Base-by-base conservation (phyloP, 2,888 invertebrate species). In the Tineola bisselliella region DNA sequence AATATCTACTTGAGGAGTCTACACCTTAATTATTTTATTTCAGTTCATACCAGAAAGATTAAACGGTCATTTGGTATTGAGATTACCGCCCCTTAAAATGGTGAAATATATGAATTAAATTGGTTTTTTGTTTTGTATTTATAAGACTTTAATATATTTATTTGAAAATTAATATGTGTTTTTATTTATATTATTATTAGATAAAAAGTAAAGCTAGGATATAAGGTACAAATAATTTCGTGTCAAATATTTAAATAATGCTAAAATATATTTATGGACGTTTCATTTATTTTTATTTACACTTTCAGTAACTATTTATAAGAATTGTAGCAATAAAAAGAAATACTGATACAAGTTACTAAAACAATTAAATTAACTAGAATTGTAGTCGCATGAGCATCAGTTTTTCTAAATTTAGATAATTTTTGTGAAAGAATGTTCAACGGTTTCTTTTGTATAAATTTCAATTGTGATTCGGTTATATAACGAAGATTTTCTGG, bases 351-450 rank as follows among this genome's bases (percentile, higher is more conserved):
- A 25, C 25, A 25, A 25, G 25, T 25, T 25, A 25, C 25, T 4
- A 25, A 25, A 4, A 25, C 25, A 25, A 6, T 6, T 25, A 25
- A 25, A 4, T 25, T 25, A 25, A 25, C 25, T 2, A 2, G 2
- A 25, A 25, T 25, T 4, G 4, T 2, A 8, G 54, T n/a, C 25
- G 54, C 30, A 6, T 25, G 25, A 2, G 25, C 25, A 6, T 25
- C 10, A 6, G 10, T 38, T 2, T 59, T 75, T 48, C n/a, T 66
- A 58, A 74, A 75, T 1, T 17, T 54, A 17, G 71, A 73, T 11
- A 84, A 62, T 66, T 79, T 84, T 58, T 70, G 77, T 0, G 73
- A 71, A 12, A 81, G 66, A 48, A 86, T 80, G 48, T 79, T 84
- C 1, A 72, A 65, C 0, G 82, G 64, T 62, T 76, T 83, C 8